Evolutionary conservation across 2,113 vertebrate genomes (phyloP), one percentile per base, ranked within the genome.

Genomic region (Crotophaga sulcirostris): DNA sequence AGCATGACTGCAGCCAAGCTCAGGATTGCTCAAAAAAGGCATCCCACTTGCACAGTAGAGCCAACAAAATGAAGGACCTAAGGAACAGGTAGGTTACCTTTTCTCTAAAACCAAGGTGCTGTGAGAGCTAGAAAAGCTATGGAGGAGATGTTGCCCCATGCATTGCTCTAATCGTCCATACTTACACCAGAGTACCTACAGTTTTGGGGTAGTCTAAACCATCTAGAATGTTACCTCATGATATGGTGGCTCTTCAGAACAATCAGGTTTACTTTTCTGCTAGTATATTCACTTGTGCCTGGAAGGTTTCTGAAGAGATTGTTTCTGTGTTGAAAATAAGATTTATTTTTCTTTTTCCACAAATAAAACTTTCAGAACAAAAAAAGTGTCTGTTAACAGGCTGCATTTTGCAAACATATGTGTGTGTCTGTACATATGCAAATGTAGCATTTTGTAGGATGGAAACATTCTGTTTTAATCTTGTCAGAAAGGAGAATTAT

Each of bases 361-460:
- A 40, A 64, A 59, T 31, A 34, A 64, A 82, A 25, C 33, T 62
- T 42, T 5, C 13, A 29, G 44, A 4, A 51, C 38, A 75, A 38
- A 58, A 62, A 8, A 44, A 2, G 24, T 47, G 23, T 58, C 75
- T 87, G 67, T 60, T 38, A 88, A 23, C 34, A 69, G 81, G 8
- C 62, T 73, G 55, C 23, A 7, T 83, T 95, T 70, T 90, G 78
- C 78, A 66, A 66, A 83, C 95, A 90, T 90, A 94, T 93, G 95
- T 85, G 49, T 75, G 63, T 55, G 75, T 93, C 75, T 80, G 86
- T 58, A 40, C 76, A 45, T 89, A 94, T 95, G 91, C 75, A 95
- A 97, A 96, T 95, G 94, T 95, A 89, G 34, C 87, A 88, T 95
- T 96, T 85, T 70, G 82, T 88, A 77, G 90, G 87, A 74, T 94